phyloP scores from a whole-genome alignment of 2,113 vertebrate species.

The Neomonachus schauinslandi region DNA sequence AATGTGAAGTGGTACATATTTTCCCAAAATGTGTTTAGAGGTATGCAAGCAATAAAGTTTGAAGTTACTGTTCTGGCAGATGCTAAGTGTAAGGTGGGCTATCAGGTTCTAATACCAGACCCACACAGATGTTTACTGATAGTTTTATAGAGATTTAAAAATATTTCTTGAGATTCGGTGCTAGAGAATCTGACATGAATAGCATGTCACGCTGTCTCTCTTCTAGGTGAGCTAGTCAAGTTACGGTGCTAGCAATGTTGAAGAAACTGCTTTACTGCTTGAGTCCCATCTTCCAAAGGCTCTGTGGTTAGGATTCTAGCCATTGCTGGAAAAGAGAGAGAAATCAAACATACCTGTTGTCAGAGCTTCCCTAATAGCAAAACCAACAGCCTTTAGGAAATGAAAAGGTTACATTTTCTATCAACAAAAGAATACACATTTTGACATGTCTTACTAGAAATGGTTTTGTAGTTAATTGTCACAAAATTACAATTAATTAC shows the following conservation, averaged over 20 bases:
- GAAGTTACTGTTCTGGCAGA: not conserved
- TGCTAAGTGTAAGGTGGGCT: not conserved
- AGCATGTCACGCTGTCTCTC: not conserved
- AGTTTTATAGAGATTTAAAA: not conserved
- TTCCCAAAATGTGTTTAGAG: not conserved
- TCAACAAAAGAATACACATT: not conserved
- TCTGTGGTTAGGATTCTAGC: not conserved
- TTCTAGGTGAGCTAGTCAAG: not conserved
- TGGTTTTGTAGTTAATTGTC: not conserved
- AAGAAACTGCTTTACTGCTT: not conserved
- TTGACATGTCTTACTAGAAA: not conserved
- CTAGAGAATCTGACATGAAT: not conserved
- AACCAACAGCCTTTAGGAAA: not conserved
- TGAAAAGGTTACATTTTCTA: not conserved
- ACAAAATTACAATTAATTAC: not conserved
- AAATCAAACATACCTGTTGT: not conserved
- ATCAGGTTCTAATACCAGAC: not conserved
- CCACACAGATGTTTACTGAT: not conserved
- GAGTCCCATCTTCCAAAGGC: not conserved
- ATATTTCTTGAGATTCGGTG: not conserved
- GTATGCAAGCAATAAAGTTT: not conserved
- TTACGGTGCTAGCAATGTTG: not conserved
- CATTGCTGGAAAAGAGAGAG: not conserved
- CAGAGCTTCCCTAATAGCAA: not conserved
- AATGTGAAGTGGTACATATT: not conserved